A percentile compares a stretch with the other conserved stretches of the same genome.
Conservation (phyloP, 2,888 invertebrate species). For the Drosophila recens region DNA sequence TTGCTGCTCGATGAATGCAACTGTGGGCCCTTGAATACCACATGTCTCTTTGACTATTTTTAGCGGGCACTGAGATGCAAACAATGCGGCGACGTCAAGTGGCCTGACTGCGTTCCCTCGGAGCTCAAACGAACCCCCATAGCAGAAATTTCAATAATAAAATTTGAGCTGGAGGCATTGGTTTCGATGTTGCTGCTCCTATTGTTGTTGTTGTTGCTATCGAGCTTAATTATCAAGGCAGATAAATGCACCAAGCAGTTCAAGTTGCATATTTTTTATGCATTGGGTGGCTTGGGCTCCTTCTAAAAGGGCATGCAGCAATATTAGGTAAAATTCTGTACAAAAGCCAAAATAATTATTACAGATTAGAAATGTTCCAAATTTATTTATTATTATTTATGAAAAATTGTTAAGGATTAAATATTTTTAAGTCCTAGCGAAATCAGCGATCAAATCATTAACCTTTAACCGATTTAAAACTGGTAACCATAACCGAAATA, state of each 20-base stretch:
- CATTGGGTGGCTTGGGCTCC: no score
- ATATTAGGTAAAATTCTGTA: no score
- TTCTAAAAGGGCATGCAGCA: no score
- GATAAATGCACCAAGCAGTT: neutral
- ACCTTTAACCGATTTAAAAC: no score
- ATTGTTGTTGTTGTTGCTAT: conserved; percentile 6
- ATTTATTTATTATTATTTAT: no score
- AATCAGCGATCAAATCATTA: no score
- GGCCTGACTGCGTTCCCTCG: conserved; percentile 31
- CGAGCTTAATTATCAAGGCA: conserved; percentile 39
- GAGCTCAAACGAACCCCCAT: neutral
- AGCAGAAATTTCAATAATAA: conserved; percentile 24
- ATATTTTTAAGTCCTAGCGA: no score
- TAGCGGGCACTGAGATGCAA: conserved; percentile 74
- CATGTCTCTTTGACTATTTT: conserved; percentile 74
- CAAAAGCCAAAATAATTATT: no score
- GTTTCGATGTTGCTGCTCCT: neutral
- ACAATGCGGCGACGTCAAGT: conserved; percentile 72
- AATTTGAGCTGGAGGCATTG: conserved; percentile 39
- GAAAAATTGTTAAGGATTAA: no score
- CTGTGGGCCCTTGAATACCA: conserved; percentile 54
- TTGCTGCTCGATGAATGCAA: neutral
- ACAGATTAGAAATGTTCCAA: no score
- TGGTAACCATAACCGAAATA: no score
- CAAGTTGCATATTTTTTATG: no score